Percentiles rank a stretch among this genome's conserved stretches.
Conservation (phyloP, 2,113 vertebrate species). For the Salvelinus fontinalis region DNA sequence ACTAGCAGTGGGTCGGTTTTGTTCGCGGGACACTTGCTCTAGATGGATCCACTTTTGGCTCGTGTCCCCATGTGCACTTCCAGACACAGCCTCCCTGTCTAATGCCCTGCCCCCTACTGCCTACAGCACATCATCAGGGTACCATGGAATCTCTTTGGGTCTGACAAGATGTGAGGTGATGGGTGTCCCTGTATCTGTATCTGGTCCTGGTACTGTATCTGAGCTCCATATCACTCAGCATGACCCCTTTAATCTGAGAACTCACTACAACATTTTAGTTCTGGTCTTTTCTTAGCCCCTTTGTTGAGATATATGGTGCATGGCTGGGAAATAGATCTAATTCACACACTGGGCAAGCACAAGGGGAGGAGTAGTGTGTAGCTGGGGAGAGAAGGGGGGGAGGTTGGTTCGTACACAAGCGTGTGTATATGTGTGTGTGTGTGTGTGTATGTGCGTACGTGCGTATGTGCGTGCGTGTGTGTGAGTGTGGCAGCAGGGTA, state of each 20-base stretch:
- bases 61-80: no score
- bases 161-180: no score
- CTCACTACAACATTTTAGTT: neutral
- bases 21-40: no score
- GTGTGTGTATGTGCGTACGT: conserved; percentile 8
- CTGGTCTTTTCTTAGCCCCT: neutral
- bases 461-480: conserved; percentile 4
- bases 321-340: conserved; percentile 23
- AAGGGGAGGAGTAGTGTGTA: neutral
- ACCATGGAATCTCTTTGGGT: no score
- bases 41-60: no score
- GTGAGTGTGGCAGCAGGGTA: conserved; percentile 8
- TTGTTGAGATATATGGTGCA: conserved; percentile 8
- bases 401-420: neutral
- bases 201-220: conserved; percentile 18
- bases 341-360: neutral
- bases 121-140: no score
- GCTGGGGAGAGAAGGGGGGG: neutral
- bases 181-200: no score
- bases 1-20: no score
- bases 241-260: no score
- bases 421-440: neutral
- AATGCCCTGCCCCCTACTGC: neutral
- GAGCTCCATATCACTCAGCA: conserved; percentile 7
- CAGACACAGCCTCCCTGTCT: neutral